Evolutionary conservation across 2,888 invertebrate species (phyloP).

Genomic region (Agriopis leucophaearia): DNA sequence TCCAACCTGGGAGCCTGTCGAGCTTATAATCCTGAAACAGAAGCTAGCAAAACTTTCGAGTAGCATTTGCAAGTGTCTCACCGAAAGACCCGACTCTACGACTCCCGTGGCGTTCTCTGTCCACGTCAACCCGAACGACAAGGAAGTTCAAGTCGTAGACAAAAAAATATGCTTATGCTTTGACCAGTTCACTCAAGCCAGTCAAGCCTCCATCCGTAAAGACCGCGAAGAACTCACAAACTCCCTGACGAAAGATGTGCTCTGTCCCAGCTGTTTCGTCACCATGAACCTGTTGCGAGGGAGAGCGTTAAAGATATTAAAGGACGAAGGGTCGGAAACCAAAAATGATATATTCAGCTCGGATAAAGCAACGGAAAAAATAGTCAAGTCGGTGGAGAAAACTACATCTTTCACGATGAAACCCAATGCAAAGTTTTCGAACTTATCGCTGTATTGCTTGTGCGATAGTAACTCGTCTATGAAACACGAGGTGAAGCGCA

Average conservation of each 20-base stretch:
- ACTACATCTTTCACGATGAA: slow-evolving; percentile 54
- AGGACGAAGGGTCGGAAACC: slow-evolving; percentile 68
- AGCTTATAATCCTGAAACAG: slow-evolving; percentile 63
- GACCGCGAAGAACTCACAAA: slow-evolving; percentile 34
- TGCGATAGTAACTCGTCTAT: slow-evolving; percentile 41
- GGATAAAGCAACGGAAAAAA: slow-evolving; percentile 60
- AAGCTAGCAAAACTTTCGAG: slow-evolving; percentile 59
- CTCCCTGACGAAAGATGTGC: slow-evolving; percentile 43
- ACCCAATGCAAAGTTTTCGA: slow-evolving; percentile 42
- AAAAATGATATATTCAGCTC: slow-evolving; percentile 47
- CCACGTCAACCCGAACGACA: slow-evolving; percentile 39
- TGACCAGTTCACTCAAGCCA: slow-evolving; percentile 46
- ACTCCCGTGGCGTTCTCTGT: not conserved
- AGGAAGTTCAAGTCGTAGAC: slow-evolving; percentile 51
- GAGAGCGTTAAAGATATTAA: slow-evolving; percentile 55
- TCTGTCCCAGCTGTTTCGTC: slow-evolving; percentile 65
- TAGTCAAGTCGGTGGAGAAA: slow-evolving; percentile 48
- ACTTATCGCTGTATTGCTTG: slow-evolving; percentile 42
- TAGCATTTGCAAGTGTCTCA: slow-evolving; percentile 58
- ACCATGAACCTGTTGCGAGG: slow-evolving; percentile 57
- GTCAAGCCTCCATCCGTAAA: slow-evolving; percentile 23
- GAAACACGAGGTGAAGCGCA: slow-evolving; percentile 32
- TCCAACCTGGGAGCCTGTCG: slow-evolving; percentile 57
- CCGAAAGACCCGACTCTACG: slow-evolving; percentile 36
- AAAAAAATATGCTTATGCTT: slow-evolving; percentile 19